Base-by-base conservation (phyloP, 2,797 vertebrate species). In the Pangasius krempfi region DNA sequence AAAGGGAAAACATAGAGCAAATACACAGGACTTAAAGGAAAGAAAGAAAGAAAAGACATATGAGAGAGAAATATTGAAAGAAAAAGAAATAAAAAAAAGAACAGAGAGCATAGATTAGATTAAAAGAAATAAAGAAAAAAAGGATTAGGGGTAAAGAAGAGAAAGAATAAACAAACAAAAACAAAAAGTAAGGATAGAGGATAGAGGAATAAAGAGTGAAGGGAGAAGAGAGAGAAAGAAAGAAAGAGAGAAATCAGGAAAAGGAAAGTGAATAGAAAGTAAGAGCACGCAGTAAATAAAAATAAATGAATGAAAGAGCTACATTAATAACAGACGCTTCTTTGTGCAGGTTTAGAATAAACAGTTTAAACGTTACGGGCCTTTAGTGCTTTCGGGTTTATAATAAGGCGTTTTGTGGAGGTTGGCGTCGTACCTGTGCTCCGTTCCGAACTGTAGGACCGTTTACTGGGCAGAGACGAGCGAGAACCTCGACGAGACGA, bases 381-480 rank as follows among this genome's bases (percentile, higher is more conserved):
- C 37, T 37, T 37, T 37, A 37, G 37, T 33, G 33, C 33, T 33
- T 33, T 33, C 33, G 2, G 33, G 33, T 33, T 33, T 33, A 33
- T 33, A 33, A 33, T 33, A 2, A 33, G 33, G 33, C n/a, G n/a
- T n/a, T 37, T n/a, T 54, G 30, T 58, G 33, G 37, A 75, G 50
- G 10, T 14, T n/a, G 50, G 40, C 9, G 81, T 20, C 3, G n/a
- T 90, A 93, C 92, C 91, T 89, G 90, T 18, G 68, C 27, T 22
- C 18, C 56, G 79, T 1, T 90, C 90, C 5, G 86, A 88, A 85
- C 81, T 89, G 87, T 83, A 85, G 25, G 91, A 81, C 85, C 91
- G 87, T 87, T 91, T 92, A n/a, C 70, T 54, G 16, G 91, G 66
- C 30, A 72, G 72, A 60, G 88, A 86, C 18, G 88, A 83, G 18